phyloP scores from a whole-genome alignment of 2,113 vertebrate species.

The Anhinga anhinga region DNA sequence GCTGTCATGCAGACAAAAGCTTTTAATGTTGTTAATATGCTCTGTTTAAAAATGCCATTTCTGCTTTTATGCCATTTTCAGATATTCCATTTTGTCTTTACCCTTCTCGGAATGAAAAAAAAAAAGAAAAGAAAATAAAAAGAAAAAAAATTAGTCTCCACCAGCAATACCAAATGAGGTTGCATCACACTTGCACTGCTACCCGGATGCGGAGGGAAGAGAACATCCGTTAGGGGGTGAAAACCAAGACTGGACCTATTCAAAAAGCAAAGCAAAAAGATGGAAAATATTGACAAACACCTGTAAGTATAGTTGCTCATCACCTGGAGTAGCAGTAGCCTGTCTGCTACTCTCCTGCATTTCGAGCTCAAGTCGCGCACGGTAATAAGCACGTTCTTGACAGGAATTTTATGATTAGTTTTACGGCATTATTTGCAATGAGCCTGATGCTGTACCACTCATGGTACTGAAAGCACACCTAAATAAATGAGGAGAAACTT shows the following conservation, averaged over 20 bases:
- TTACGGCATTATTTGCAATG: not conserved
- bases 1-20: constrained; percentile 85
- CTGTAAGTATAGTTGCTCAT: not conserved
- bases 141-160: not conserved
- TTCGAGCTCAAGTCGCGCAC: accelerated
- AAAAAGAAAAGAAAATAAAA: not conserved
- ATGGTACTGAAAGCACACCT: not conserved
- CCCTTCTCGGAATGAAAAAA: constrained; percentile 64
- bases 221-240: not conserved
- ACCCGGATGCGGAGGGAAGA: not conserved
- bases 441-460: not conserved
- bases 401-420: not conserved
- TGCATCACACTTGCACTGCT: not conserved
- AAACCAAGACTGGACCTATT: constrained; percentile 27
- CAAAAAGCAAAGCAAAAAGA: constrained; percentile 20
- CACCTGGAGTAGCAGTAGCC: not conserved
- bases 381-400: not conserved
- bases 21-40: constrained; percentile 86
- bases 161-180: constrained; percentile 49
- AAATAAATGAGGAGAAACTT: not conserved
- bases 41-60: constrained; percentile 82
- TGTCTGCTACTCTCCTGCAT: not conserved
- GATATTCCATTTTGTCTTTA: constrained; percentile 80
- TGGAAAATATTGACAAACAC: constrained; percentile 39
- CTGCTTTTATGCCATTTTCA: constrained; percentile 81